These are phyloP conservation scores for Genyomyrus donnyi DNA, from an alignment of 2,113 vertebrate genomes.

Conservation along the genomic window DNA sequence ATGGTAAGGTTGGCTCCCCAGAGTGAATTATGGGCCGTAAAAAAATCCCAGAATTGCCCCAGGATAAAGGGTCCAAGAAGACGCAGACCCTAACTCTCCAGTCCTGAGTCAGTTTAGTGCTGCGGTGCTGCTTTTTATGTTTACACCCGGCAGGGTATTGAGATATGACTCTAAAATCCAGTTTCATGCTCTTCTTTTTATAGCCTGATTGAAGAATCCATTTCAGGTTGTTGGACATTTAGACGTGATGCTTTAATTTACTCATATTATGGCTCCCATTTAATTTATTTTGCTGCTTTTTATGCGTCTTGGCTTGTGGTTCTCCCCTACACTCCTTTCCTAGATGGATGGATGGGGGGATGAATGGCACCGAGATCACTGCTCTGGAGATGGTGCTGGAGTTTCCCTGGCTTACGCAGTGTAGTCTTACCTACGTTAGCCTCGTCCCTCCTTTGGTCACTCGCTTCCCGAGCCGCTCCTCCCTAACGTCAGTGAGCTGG, in stretches of 20 bases:
- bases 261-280: background rate
- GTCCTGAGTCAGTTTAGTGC: background rate
- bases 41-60: background rate
- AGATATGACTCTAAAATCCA: background rate
- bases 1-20: background rate
- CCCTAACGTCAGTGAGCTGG: background rate
- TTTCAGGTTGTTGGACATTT: background rate
- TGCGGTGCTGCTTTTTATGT: background rate
- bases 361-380: background rate
- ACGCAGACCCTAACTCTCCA: background rate
- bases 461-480: background rate
- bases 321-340: background rate
- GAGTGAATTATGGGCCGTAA: background rate
- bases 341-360: background rate
- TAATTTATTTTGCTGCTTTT: background rate
- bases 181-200: slow-evolving; percentile 1
- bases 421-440: background rate
- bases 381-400: background rate
- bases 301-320: background rate
- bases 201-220: background rate
- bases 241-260: background rate
- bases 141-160: background rate
- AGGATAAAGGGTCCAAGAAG: background rate
- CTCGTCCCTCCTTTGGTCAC: background rate
- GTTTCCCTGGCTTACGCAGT: background rate